Conservation (phyloP, 2,888 invertebrate species). For the Temnothorax ravouxi region DNA sequence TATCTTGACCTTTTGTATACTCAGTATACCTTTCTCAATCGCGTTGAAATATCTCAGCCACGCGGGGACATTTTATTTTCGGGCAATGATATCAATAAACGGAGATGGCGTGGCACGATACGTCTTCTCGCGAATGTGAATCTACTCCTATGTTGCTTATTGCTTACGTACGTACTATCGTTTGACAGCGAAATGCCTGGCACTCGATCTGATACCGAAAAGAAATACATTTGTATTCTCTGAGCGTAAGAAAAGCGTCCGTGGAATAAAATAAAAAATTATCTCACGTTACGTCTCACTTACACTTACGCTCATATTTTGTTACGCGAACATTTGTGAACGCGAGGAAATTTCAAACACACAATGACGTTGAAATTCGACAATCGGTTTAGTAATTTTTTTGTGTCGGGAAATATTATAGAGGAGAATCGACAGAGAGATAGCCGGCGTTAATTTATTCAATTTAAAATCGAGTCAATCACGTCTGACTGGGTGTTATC, state of each 20-base stretch:
- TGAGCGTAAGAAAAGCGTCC: not conserved
- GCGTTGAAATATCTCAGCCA: not conserved
- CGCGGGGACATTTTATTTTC: conserved; percentile 43
- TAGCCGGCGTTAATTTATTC: conserved; percentile 18
- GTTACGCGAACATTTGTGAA: no score
- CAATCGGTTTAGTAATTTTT: not conserved
- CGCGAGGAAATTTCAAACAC: not conserved
- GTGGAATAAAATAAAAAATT: conserved; percentile 3
- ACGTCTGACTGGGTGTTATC: not conserved
- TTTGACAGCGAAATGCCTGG: not conserved
- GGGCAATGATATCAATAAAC: conserved; percentile 39
- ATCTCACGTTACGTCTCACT: not conserved
- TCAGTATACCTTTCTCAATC: not conserved
- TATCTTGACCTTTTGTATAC: not conserved
- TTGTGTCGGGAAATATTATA: not conserved
- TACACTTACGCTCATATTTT: not conserved
- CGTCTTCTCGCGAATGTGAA: conserved; percentile 15
- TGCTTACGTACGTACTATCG: not conserved
- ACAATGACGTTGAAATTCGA: not conserved
- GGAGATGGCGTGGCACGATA: not conserved
- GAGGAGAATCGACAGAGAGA: not conserved
- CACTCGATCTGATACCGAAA: not conserved
- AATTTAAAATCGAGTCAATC: conserved; percentile 39
- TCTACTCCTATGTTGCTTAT: not conserved
- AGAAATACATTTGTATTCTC: conserved; percentile 7